phyloP scores from a whole-genome alignment of 2,113 vertebrate species.

The Phyllostomus discolor region DNA sequence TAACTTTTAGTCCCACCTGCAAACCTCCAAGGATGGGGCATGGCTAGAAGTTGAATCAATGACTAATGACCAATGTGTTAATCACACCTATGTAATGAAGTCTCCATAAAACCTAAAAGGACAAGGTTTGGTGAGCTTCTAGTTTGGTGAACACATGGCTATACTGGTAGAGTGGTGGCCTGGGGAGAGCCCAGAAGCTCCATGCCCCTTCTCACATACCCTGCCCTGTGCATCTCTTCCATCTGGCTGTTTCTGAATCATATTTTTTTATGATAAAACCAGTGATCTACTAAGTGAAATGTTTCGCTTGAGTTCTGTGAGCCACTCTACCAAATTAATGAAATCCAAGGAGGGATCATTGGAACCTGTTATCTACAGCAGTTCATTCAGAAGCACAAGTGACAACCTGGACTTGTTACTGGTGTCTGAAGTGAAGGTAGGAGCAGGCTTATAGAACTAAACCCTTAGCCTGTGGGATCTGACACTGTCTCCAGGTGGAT shows the following conservation, averaged over 20 bases:
- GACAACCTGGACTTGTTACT: background rate
- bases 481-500: background rate
- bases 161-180: background rate
- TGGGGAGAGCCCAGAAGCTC: background rate
- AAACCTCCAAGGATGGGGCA: no score
- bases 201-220: background rate
- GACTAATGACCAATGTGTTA: background rate
- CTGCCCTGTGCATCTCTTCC: background rate
- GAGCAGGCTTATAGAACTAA: background rate
- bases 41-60: no score
- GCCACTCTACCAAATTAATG: background rate
- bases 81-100: background rate
- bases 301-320: background rate
- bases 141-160: background rate
- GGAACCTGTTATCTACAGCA: background rate
- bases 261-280: no score
- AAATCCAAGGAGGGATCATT: background rate
- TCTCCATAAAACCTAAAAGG: background rate
- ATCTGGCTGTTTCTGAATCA: no score
- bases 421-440: background rate
- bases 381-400: background rate
- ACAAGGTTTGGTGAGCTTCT: background rate
- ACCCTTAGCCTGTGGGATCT: background rate
- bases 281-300: background rate
- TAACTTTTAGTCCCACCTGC: no score